Evolutionary conservation across 2,797 vertebrate species (phyloP).

Genomic region (Avahi laniger): DNA sequence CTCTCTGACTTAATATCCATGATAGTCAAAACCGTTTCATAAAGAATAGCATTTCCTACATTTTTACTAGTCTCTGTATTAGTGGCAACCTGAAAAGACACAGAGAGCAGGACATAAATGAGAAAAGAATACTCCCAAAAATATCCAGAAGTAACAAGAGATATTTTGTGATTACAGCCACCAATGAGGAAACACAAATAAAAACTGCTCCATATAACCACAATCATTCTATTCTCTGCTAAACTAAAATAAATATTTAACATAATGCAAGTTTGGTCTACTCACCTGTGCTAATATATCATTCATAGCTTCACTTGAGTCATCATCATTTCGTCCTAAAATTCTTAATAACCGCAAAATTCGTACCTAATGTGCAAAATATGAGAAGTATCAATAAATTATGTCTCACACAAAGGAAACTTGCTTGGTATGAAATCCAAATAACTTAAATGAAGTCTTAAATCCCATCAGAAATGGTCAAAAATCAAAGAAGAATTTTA

Average conservation of each 20-base stretch:
- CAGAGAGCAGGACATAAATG: constrained; percentile 38
- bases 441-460: neutral
- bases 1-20: constrained; percentile 99
- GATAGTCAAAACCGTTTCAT: constrained; percentile 99
- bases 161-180: neutral
- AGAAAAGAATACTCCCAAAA: constrained; percentile 4
- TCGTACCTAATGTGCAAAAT: constrained; percentile 90
- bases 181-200: constrained; percentile 23
- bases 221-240: neutral
- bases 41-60: constrained; percentile 99
- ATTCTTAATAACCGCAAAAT: constrained; percentile 99
- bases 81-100: constrained; percentile 93
- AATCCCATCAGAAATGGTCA: constrained; percentile 4
- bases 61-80: constrained; percentile 99
- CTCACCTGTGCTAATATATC: constrained; percentile 99
- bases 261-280: neutral
- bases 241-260: neutral
- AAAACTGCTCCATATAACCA: neutral
- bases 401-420: neutral
- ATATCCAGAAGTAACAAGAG: neutral
- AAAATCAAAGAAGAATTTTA: constrained; percentile 39
- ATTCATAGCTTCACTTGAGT: constrained; percentile 99
- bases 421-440: constrained; percentile 41
- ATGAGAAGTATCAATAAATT: constrained; percentile 55
- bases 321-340: constrained; percentile 97